Percentiles rank a stretch among this genome's conserved stretches.
phyloP scores from a whole-genome alignment of 1,140 invertebrate genomes.

The Stegodyphus mimosarum region DNA sequence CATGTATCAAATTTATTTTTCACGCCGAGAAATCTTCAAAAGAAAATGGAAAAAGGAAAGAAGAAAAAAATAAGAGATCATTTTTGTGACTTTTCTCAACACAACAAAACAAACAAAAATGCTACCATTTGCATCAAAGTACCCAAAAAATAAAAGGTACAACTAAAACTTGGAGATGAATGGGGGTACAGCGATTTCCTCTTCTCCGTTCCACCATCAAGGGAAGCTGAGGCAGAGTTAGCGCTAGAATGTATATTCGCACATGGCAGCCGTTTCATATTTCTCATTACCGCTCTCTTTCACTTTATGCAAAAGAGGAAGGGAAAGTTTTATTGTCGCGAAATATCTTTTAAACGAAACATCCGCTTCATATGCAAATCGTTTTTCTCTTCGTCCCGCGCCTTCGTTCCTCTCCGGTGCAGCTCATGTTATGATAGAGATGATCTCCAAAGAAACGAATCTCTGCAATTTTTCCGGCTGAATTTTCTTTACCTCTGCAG shows the following conservation, averaged over 20 bases:
- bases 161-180: background rate
- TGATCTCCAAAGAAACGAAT: background rate
- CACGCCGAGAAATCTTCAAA: no score
- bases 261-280: slow-evolving; percentile 21
- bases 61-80: no score
- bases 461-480: no score
- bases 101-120: background rate
- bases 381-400: background rate
- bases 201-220: background rate
- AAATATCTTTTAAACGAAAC: slow-evolving; percentile 27
- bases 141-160: background rate
- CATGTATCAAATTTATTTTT: no score
- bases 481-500: no score
- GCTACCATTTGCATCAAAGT: background rate
- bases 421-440: slow-evolving; percentile 6
- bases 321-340: slow-evolving; percentile 19
- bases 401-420: background rate
- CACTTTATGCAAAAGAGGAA: slow-evolving; percentile 19
- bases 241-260: slow-evolving; percentile 2
- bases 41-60: no score
- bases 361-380: slow-evolving; percentile 26
- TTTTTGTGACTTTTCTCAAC: no score
- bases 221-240: background rate
- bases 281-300: slow-evolving; percentile 21
- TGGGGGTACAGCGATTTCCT: background rate